These are phyloP conservation scores for Lysandra bellargus DNA, from an alignment of 2,888 invertebrate genomes.

Conservation along the genomic window DNA sequence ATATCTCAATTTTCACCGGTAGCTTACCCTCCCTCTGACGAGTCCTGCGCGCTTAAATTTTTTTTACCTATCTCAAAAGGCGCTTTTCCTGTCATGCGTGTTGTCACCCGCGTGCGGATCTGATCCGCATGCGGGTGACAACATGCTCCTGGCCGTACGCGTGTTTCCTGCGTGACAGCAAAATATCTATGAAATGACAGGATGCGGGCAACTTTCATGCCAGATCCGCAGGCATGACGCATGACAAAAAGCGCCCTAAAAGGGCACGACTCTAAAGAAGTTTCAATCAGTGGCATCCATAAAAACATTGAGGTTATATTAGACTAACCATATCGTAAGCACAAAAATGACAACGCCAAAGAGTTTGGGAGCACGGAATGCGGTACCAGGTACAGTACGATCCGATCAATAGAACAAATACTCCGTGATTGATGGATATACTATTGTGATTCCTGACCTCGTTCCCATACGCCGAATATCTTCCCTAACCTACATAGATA, in stretches of 20 bases:
- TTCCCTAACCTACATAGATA: not conserved
- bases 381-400: constrained; percentile 52
- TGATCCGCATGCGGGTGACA: too few species aligned
- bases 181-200: too few species aligned
- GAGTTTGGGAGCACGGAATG: constrained; percentile 43
- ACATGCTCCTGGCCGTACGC: too few species aligned
- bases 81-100: too few species aligned
- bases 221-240: not conserved
- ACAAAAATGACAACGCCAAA: constrained; percentile 49
- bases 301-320: not conserved
- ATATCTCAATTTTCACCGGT: too few species aligned
- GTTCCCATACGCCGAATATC: constrained; percentile 36
- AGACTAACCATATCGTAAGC: not conserved
- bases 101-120: too few species aligned
- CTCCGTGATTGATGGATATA: constrained; percentile 68
- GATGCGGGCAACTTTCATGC: too few species aligned
- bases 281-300: not conserved
- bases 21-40: too few species aligned
- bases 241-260: not conserved
- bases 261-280: not conserved
- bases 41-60: too few species aligned
- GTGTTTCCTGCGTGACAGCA: too few species aligned
- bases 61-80: too few species aligned
- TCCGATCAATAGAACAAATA: constrained; percentile 72
- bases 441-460: constrained; percentile 51